Base-by-base conservation (phyloP, 2,113 vertebrate genomes). In the Numida meleagris region DNA sequence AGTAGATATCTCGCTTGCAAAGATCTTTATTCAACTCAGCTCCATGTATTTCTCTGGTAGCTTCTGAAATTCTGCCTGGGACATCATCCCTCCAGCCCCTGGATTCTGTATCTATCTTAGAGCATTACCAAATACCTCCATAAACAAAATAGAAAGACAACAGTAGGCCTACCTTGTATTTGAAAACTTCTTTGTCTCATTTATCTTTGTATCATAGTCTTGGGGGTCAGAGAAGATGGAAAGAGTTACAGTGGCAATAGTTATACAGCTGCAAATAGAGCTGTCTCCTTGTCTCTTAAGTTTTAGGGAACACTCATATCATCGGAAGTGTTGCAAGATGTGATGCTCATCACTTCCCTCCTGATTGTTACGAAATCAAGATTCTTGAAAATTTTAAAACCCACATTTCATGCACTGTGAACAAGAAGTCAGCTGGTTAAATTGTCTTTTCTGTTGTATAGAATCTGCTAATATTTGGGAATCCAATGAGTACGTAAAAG, bases 291-390 rank as follows among this genome's bases (percentile, higher is more conserved):
- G 12, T 21, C 1, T 6, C 42, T 88, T 74, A 57, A 62, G 6
- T 74, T 95, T 88, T 77, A 16, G 57, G 72, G 94, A 96, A 96
- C 82, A 12, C 18, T 46, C 4, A 2, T 75, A 31, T 5, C 25
- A 27, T 94, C 25, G 80, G 95, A 96, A 96, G n/a, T 95, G 88
- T 96, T 96, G 94, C 80, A 90, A 95, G 76, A 93, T 8, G 31
- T 0, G 3, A 45, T 50, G 36, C 40, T 93, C 68, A 71, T 90
- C 73, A 94, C 86, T 95, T 96, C 95, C 95, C 33, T 57, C 33
- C 14, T 46, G 33, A 19, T 74, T 91, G 82, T 68, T 67, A n/a
- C 9, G 25, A 90, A 88, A 61, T 74, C 73, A 6, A n/a, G 38
- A 53, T 16, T 53, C 51, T 53, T 53, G 27, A 16, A 27, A 53